These are phyloP conservation scores for Lathamus discolor DNA, from an alignment of 2,113 vertebrate species.

Conservation along the genomic window DNA sequence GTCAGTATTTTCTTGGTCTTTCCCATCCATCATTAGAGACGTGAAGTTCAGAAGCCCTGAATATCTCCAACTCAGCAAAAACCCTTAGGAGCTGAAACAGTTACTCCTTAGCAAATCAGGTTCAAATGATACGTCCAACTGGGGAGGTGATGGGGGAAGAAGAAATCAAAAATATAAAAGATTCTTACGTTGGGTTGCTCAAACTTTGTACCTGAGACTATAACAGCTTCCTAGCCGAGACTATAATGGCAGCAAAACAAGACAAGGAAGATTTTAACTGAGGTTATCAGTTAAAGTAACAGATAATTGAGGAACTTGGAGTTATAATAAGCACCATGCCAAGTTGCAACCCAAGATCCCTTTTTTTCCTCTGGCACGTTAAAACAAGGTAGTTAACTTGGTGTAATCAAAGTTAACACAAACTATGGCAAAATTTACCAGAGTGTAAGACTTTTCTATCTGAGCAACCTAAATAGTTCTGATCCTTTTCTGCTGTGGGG, in stretches of 20 bases:
- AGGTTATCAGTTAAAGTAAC: background rate
- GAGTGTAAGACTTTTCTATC: background rate
- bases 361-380: background rate
- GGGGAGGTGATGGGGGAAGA: no score
- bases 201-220: background rate
- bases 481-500: background rate
- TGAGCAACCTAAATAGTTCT: background rate
- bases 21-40: background rate
- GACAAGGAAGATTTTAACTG: background rate
- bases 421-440: background rate
- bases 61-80: background rate
- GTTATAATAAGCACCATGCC: background rate
- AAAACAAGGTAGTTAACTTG: background rate
- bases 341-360: background rate
- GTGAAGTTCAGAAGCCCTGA: background rate
- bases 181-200: background rate
- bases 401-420: background rate
- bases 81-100: background rate
- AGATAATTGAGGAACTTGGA: background rate
- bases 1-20: constrained; percentile 1
- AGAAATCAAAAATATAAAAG: background rate
- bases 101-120: background rate
- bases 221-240: background rate
- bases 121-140: background rate
- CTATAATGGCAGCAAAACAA: background rate